Evolutionary conservation across 23 tunicate species (phyloP), one percentile per base, ranked within the genome.

Genomic region (Pegea sp.): DNA sequence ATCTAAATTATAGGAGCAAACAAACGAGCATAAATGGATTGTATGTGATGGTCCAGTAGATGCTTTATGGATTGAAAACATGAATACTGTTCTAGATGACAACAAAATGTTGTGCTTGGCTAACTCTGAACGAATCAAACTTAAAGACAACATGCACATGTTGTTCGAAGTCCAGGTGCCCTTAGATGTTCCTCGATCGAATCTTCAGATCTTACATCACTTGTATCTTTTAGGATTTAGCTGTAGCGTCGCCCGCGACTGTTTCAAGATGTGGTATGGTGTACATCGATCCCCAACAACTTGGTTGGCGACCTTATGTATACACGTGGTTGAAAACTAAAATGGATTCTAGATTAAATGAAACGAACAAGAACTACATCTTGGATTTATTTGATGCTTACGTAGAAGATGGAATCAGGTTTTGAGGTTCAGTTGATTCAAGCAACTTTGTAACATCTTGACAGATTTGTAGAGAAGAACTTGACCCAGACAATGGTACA

Each of bases 171-270:
- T 91, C 4, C 99, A 91, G 95, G 95, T 84, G 29, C 19, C 34
- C 25, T 58, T 13, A 51, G 7, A 51, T 52, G 13, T n/a, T 13
- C 22, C 24, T 52, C 22, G 0, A 56, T 26, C 18, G 21, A 56
- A 1, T 19, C 11, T 18, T 18, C 16, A 56, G 18, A 56, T 28
- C 22, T 19, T 31, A 59, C 25, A 30, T 27, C 26, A 13, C 23
- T 53, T 46, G 33, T 48, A 33, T 42, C 33, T 13, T 54, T 21
- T 59, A 84, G 91, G 99, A 91, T 64, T 62, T 91, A 42, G 99
- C 99, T 24, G 99, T 91, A 4, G 99, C 99, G 42, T 91, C 99
- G 19, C 99, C 99, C 27, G 99, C 99, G 65, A 91, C 99, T 33
- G 99, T 91, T 25, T 80, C 93, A 13, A 62, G 99, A 13, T 91